These are phyloP conservation scores for Bombus cullumanus DNA, from an alignment of 1,140 invertebrate genomes.

Conservation along the genomic window DNA sequence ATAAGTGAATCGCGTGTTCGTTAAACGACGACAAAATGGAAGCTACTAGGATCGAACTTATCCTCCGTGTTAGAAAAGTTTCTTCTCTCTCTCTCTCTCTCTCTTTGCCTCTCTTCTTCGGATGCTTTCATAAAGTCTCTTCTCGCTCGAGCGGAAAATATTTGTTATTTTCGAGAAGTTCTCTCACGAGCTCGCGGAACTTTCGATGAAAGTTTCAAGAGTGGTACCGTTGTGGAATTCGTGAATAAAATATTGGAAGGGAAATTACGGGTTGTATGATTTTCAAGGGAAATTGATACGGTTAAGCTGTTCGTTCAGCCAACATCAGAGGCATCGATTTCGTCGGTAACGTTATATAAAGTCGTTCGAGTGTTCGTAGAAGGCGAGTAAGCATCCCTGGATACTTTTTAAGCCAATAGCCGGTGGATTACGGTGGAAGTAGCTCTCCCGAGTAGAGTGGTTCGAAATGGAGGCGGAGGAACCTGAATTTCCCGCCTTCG, in stretches of 20 bases:
- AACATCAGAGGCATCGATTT: conserved; percentile 7
- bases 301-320: not conserved
- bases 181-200: not conserved
- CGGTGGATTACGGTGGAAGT: not conserved
- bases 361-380: not conserved
- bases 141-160: not conserved
- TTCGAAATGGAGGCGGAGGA: not conserved
- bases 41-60: not conserved
- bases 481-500: conserved; percentile 14
- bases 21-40: conserved; percentile 7
- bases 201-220: not conserved
- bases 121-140: conserved; percentile 1
- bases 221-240: not conserved
- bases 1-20: not conserved
- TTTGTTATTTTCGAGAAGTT: conserved; percentile 4
- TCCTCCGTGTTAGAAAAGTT: not conserved
- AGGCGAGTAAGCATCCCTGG: not conserved
- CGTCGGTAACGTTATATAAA: not conserved
- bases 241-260: not conserved
- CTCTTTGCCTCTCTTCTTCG: no score
- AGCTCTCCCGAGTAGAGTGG: not conserved
- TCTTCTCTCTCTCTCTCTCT: not conserved
- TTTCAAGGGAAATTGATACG: not conserved
- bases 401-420: conserved; percentile 28
- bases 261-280: not conserved